A percentile compares a stretch with the other conserved stretches of the same genome.
Evolutionary conservation across 2,113 vertebrate species (phyloP).

Genomic region (Hipposideros armiger): DNA sequence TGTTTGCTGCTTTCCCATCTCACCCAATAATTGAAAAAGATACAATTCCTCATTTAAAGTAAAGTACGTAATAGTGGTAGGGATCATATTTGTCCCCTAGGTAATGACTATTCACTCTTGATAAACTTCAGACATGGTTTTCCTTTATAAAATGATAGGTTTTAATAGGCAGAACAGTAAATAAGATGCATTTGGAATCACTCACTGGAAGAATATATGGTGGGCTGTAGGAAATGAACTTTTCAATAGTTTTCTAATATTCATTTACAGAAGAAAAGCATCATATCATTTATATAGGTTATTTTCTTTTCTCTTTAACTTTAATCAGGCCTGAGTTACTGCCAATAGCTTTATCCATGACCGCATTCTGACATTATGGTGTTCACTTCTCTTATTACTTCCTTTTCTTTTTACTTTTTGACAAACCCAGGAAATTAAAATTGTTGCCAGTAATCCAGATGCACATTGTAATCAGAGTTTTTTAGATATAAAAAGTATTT

Average conservation of each 20-base stretch:
- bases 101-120: slow-evolving; percentile 80
- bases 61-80: slow-evolving; percentile 72
- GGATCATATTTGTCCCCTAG: slow-evolving; percentile 83
- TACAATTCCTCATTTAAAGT: slow-evolving; percentile 82
- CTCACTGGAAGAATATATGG: slow-evolving; percentile 71
- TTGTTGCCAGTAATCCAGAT: slow-evolving; percentile 1
- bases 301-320: not conserved
- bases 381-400: slow-evolving; percentile 1
- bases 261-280: slow-evolving; percentile 60
- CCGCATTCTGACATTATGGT: not conserved
- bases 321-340: slow-evolving; percentile 44
- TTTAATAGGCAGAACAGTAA: slow-evolving; percentile 80
- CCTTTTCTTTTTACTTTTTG: not conserved
- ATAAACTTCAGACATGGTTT: slow-evolving; percentile 78
- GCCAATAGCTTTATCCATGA: not conserved
- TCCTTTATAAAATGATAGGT: slow-evolving; percentile 71
- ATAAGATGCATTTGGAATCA: slow-evolving; percentile 68
- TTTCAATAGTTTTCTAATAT: slow-evolving; percentile 53
- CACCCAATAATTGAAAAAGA: slow-evolving; percentile 83
- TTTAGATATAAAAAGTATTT: slow-evolving; percentile 1
- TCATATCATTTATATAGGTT: not conserved
- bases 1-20: slow-evolving; percentile 81
- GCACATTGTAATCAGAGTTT: not conserved
- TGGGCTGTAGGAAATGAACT: slow-evolving; percentile 56
- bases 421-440: slow-evolving; percentile 44